Base-by-base conservation (phyloP, 2,797 vertebrate genomes). In the Poecilia gillii region DNA sequence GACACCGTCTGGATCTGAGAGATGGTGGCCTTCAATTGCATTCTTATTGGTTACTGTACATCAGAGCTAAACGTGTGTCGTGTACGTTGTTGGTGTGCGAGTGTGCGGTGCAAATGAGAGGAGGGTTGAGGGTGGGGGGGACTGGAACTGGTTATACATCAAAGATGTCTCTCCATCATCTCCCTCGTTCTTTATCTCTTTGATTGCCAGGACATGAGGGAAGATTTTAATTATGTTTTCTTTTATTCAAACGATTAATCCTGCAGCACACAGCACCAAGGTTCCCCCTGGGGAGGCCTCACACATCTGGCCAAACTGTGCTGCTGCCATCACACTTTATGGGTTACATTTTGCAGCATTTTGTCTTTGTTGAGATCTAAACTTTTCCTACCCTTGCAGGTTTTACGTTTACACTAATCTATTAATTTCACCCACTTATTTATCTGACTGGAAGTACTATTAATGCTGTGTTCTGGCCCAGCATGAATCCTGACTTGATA, bases 221-320 rank as follows among this genome's bases (percentile, higher is more conserved):
- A 91, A 88, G 76, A 84, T 91, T 94, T 93, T 93, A 93, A 95
- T 94, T 91, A 93, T 90, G 88, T 90, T 94, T 93, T 91, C 79
- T 89, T 94, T 91, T 92, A 92, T 90, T 90, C 85, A 85, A 89
- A 91, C 77, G 73, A 94, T 94, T 93, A 93, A 93, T 94, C 92
- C 86, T 86, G 88, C 85, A 85, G 81, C 87, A 75, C 91, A 82
- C 84, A 77, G 85, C 84, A 83, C 83, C 82, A 84, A 85, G 85
- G 90, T 82, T 88, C 74, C 87, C 93, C 90, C 87, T 71, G 23
- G 84, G 89, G 93, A 90, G 80, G 85, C 46, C 71, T 87, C 85
- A 83, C 90, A 92, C 92, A 93, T 93, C 91, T 94, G 93, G 88
- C 73, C 79, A 89, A 71, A 80, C 81, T 72, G 81, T 71, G 74